Evolutionary conservation across 1,140 invertebrate species (phyloP).

Genomic region (Drosophila serrata): DNA sequence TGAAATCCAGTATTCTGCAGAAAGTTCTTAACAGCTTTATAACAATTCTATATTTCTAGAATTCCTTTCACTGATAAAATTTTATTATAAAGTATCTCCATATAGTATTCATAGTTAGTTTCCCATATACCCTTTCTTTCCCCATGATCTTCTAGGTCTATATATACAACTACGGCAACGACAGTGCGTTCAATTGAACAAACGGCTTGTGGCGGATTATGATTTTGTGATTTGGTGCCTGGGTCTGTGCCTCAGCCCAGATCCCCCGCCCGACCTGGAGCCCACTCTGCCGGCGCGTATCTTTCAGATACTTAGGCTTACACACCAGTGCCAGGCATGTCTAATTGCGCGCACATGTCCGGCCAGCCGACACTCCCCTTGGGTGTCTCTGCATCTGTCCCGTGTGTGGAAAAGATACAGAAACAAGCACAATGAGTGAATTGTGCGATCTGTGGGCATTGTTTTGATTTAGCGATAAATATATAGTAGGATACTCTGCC

Average conservation of each 20-base stretch:
- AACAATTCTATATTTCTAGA: too few species aligned
- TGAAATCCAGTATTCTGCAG: not conserved
- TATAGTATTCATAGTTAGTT: not conserved
- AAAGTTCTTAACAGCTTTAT: not conserved
- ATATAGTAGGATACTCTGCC: slow-evolving; percentile 33
- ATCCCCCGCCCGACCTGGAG: slow-evolving; percentile 5
- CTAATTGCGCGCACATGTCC: slow-evolving; percentile 79
- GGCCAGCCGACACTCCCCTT: slow-evolving; percentile 63
- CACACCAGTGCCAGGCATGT: slow-evolving; percentile 64
- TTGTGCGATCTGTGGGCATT: slow-evolving; percentile 57
- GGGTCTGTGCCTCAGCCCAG: slow-evolving; percentile 6
- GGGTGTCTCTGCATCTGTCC: slow-evolving; percentile 32
- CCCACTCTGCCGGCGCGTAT: slow-evolving; percentile 46
- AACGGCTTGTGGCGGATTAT: slow-evolving; percentile 81
- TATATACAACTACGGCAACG: slow-evolving; percentile 36
- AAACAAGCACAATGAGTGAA: slow-evolving; percentile 58
- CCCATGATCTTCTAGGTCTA: not conserved
- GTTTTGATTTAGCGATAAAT: slow-evolving; percentile 55
- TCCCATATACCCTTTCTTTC: not conserved
- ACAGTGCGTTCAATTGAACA: slow-evolving; percentile 80
- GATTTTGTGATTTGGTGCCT: slow-evolving; percentile 68
- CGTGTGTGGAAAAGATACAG: slow-evolving; percentile 16
- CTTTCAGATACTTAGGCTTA: slow-evolving; percentile 78
- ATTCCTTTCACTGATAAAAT: not conserved
- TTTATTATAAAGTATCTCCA: not conserved